Evolutionary conservation across 2,888 invertebrate genomes (phyloP).

Genomic region (Drosophila yooni): DNA sequence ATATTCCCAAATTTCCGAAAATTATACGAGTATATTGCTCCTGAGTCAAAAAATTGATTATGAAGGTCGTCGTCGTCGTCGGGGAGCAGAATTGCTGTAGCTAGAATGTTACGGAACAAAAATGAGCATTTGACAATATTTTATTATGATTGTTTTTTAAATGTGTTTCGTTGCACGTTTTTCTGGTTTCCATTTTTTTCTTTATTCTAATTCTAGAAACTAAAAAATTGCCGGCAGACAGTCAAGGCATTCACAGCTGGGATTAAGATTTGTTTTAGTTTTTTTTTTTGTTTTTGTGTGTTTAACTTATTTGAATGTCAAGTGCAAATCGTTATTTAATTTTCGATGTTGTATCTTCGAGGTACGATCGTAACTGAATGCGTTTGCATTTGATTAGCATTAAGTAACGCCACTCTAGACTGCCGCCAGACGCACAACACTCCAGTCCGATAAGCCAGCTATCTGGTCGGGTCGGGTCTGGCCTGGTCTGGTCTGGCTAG

Average conservation of each 20-base stretch:
- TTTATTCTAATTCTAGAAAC: background rate
- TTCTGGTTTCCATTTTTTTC: constrained; percentile 51
- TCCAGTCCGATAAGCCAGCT: constrained; percentile 23
- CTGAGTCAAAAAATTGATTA: background rate
- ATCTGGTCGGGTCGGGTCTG: background rate
- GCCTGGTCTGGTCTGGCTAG: background rate
- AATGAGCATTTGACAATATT: constrained; percentile 7
- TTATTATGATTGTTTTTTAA: constrained; percentile 11
- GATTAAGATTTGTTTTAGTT: background rate
- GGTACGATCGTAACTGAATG: constrained; percentile 22
- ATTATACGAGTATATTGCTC: background rate
- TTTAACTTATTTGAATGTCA: constrained; percentile 27
- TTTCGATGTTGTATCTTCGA: constrained; percentile 31
- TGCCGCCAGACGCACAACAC: constrained; percentile 45
- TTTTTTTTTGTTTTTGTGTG: background rate
- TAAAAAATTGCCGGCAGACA: constrained; percentile 23
- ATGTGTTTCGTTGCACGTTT: constrained; percentile 53
- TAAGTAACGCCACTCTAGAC: constrained; percentile 48
- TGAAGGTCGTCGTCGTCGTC: constrained; percentile 32
- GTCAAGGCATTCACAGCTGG: background rate
- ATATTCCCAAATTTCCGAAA: background rate
- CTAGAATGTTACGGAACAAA: background rate
- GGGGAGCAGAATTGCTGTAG: background rate
- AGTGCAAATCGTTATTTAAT: constrained; percentile 29
- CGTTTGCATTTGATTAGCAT: constrained; percentile 59